Conservation (phyloP, 1,140 invertebrate species). For the Lepidurus apus region DNA sequence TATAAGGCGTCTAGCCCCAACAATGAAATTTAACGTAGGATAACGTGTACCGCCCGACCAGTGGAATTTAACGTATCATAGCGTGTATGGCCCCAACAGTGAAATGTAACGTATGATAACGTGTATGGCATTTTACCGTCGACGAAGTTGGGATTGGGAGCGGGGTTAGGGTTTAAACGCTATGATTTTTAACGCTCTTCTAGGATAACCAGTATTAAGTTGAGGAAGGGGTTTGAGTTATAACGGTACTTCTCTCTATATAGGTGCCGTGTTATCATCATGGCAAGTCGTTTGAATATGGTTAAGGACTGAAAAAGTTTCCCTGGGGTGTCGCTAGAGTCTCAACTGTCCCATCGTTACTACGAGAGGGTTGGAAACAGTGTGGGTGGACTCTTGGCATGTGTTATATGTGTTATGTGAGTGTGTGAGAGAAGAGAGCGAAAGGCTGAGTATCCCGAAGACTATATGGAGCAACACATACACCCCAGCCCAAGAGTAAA, state of each 20-base stretch:
- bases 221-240: background rate
- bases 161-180: background rate
- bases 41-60: no score
- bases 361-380: background rate
- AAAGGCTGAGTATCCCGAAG: no score
- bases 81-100: no score
- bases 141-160: no score
- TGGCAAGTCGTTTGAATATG: constrained; percentile 11
- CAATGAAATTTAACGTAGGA: no score
- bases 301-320: background rate
- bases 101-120: no score
- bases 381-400: background rate
- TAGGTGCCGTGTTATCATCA: background rate
- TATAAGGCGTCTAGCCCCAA: no score
- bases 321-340: background rate
- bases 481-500: background rate
- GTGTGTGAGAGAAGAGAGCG: no score
- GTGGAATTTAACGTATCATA: no score
- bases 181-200: constrained; percentile 4
- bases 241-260: no score
- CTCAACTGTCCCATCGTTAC: background rate
- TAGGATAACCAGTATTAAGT: background rate
- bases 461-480: no score
- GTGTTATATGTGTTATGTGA: background rate
- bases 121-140: no score